Base-by-base conservation (phyloP, 2,888 invertebrate genomes). In the Tineola bisselliella region DNA sequence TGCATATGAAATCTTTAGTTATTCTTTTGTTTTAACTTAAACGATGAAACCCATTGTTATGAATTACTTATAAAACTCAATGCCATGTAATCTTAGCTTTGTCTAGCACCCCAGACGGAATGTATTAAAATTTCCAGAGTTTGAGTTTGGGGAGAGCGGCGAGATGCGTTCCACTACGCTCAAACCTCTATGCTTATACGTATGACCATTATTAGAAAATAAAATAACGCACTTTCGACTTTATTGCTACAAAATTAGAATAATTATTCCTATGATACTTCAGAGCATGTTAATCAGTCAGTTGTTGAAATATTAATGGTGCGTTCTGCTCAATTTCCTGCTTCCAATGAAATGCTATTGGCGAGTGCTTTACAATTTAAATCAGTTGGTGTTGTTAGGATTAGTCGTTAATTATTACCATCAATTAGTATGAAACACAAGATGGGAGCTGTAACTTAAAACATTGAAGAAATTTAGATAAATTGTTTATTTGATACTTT, bases 251-350 rank as follows among this genome's bases (percentile, higher is more conserved):
- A 19, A 18, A 17, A 56, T 56, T 38, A 56, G 56, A 56, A 56
- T 13, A 38, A 38, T 38, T 38, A 38, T 38, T 38, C 38, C 30
- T 25, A 12, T 13, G 19, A 30, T 56, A 18, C 11, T 56, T 56
- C 19, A 56, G 8, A 56, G n/a, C 64, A 65, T 67, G 74, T 74
- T 79, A 80, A 81, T 79, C 77, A 77, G 67, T 76, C 76, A 79
- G 79, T 79, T 76, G 78, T 79, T 83, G 76, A 83, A 84, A 83
- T 83, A 83, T 84, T 84, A 82, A 84, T 79, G 75, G 76, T 69
- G 71, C 76, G 81, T 82, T 81, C 82, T 82, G 83, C 82, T 78
- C 84, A 84, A 84, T 84, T 84, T 84, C 83, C 83, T 80, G 78
- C 79, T 80, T 79, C 81, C 79, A 77, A 76, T 78, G 75, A 75